Conservation (phyloP, 2,797 vertebrate species). For the Synaphobranchus kaupii region DNA sequence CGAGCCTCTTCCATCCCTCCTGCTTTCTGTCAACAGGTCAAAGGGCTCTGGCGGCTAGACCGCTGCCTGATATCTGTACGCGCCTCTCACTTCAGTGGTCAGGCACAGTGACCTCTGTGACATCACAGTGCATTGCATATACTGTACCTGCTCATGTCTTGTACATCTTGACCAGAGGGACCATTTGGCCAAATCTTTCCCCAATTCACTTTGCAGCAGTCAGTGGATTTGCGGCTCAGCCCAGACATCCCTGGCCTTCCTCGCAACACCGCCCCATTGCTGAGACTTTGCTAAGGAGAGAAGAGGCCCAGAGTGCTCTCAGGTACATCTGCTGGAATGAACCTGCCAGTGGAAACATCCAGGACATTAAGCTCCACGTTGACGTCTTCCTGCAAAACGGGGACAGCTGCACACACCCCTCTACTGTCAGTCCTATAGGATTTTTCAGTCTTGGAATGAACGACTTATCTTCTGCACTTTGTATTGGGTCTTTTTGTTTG, state of each 20-base stretch:
- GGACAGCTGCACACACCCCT: constrained; percentile 30
- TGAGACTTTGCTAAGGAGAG: constrained; percentile 53
- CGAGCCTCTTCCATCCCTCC: constrained; percentile 57
- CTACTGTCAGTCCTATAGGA: neutral
- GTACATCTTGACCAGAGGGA: neutral
- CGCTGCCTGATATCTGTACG: constrained; percentile 56
- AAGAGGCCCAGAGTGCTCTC: constrained; percentile 50
- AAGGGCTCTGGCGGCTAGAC: constrained; percentile 66
- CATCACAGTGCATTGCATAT: neutral
- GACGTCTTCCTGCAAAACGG: constrained; percentile 61
- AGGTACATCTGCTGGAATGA: constrained; percentile 57
- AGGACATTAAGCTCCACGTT: constrained; percentile 56
- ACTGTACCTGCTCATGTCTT: neutral
- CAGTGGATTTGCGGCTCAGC: constrained; percentile 59
- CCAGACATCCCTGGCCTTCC: constrained; percentile 45
- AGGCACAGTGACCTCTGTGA: neutral
- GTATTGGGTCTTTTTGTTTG: neutral
- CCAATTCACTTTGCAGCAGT: constrained; percentile 40
- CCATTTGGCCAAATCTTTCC: neutral
- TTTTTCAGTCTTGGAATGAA: neutral
- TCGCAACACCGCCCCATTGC: constrained; percentile 62
- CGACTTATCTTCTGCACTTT: neutral
- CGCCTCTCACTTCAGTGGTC: neutral
- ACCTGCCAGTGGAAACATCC: constrained; percentile 48
- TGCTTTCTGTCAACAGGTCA: constrained; percentile 58